Percentiles rank a stretch among this genome's conserved stretches.
These are phyloP conservation scores for Trichomycterus rosablanca DNA, from an alignment of 2,113 vertebrate species.

Conservation along the genomic window DNA sequence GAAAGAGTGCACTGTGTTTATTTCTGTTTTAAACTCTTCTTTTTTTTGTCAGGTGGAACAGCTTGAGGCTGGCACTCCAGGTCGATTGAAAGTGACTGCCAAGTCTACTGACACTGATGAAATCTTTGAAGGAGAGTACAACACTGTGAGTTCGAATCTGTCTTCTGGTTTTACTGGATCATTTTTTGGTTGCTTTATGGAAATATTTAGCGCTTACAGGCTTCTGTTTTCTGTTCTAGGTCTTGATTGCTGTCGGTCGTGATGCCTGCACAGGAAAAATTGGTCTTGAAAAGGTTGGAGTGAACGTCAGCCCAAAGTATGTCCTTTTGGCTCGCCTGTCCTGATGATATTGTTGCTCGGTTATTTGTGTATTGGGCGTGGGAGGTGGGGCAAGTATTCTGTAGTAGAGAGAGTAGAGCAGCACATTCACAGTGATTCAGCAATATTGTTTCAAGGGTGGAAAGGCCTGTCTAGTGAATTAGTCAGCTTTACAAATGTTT, in stretches of 20 bases:
- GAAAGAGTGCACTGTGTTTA: not conserved
- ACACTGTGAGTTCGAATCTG: constrained; percentile 75
- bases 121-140: constrained; percentile 78
- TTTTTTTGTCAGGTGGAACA: constrained; percentile 70
- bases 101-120: constrained; percentile 78
- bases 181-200: not conserved
- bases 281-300: constrained; percentile 81
- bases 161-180: not conserved
- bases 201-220: not conserved
- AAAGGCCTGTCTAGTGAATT: too few species aligned
- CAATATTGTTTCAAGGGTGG: constrained; percentile 36
- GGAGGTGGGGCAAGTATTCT: too few species aligned
- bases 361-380: not conserved
- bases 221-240: constrained; percentile 60
- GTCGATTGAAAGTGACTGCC: constrained; percentile 83
- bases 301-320: constrained; percentile 84
- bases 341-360: not conserved
- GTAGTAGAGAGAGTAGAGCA: constrained; percentile 26
- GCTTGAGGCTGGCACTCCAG: constrained; percentile 84
- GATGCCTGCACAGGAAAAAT: constrained; percentile 87
- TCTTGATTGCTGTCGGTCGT: constrained; percentile 87
- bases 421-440: constrained; percentile 66
- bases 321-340: constrained; percentile 41
- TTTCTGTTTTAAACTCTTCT: not conserved
- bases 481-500: too few species aligned